Base-by-base conservation (phyloP, 2,888 invertebrate genomes). In the Nowickia ferox region DNA sequence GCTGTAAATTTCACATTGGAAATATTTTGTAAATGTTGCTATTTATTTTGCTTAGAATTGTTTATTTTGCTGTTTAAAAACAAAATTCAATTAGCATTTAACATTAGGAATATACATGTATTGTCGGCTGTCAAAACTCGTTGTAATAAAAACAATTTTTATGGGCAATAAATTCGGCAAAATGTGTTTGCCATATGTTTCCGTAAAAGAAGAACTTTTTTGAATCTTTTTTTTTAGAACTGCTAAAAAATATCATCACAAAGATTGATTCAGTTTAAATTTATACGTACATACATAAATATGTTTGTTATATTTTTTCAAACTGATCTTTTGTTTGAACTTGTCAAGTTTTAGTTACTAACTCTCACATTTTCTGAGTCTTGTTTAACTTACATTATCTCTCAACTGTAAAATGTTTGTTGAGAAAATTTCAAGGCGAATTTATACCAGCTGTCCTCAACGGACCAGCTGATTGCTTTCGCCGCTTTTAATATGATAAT, bases 11-110 rank as follows among this genome's bases (percentile, higher is more conserved):
- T 66, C 15, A 11, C 19, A 57, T 51, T n/a, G 0, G 9, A 59
- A 61, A 15, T 30, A 30, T 40, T 68, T 59, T 57, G 42, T 22
- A 51, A 40, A 51, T 44, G 53, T 30, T 65, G 30, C 11, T 30
- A 66, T 55, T 68, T 69, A 30, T 78, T 69, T 61, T 48, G 13
- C 11, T 44, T 51, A 65, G 40, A 40, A 72, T 79, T 79, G 53
- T 72, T 72, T 65, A 19, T 65, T 72, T 46, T 63, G 46, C 22
- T 22, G 46, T 72, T 65, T 11, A 11, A 17, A 48, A 48, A 48
- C 17, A 66, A 57, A 74, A 48, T 65, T 79, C 46, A 48, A 66
- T 61, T 75, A 55, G 55, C 44, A 30, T 76, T 44, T 30, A 30
- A 6, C 30, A 10, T 55, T 53, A 44, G 63, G 42, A 75, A 42